Evolutionary conservation across 2,888 invertebrate species (phyloP), one percentile per base, ranked within the genome.

Genomic region (Steinernema hermaphroditum): DNA sequence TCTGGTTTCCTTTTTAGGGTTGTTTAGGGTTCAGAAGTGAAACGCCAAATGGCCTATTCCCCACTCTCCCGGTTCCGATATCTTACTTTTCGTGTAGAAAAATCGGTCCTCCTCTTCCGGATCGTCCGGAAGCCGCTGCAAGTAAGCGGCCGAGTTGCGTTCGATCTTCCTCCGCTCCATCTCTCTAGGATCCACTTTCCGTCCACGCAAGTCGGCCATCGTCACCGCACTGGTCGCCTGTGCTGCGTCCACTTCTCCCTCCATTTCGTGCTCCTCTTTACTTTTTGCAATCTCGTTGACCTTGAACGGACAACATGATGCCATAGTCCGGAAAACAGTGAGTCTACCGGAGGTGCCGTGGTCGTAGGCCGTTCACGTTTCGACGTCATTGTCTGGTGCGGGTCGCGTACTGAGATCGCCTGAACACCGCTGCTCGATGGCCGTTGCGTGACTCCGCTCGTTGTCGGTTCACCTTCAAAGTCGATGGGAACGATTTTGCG

Each of bases 81-180:
- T 37, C 92, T 92, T 90, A 94, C 94, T 92, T 87, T 90, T 90
- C n/a, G 95, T 95, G 89, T 96, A 96, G 72, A 94, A 95, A 88
- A 91, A 96, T 84, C 93, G 92, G 86, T 96, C 95, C 88, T 94
- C 94, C 80, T 91, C 89, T 84, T 95, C 95, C 16, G 91, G 90
- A 86, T 95, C 94, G 0, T 92, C 91, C 0, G 82, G 81, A 57
- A 32, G 78, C 80, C 74, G 86, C 76, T 24, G 74, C 29, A 78
- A 91, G 71, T 78, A 75, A 1, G 80, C 83, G 1, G 83, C 83
- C 22, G 73, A 73, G 12, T 46, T 69, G 57, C 72, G 49, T 22
- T 83, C 82, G 16, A 81, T 70, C 1, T 73, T 75, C 32, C 50
- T 68, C 34, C 78, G 68, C 29, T 41, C 68, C n/a, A 72, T 43